These are phyloP conservation scores for Pterocles orientalis DNA, from an alignment of 2,113 vertebrate species.

Conservation along the genomic window DNA sequence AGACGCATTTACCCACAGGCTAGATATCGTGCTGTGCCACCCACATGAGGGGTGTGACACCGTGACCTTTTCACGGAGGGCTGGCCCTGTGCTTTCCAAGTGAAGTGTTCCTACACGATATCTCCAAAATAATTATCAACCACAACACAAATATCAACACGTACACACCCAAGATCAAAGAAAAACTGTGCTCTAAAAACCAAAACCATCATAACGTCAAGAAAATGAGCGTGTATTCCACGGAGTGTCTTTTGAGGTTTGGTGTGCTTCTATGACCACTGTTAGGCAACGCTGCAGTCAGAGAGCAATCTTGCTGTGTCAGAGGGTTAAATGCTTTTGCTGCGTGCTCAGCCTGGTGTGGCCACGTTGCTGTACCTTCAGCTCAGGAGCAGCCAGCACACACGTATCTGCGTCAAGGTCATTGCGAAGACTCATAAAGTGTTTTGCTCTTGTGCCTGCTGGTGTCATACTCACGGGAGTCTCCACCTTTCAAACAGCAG, in stretches of 20 bases:
- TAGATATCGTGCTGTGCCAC: fast-evolving
- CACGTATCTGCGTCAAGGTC: conserved; percentile 75
- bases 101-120: neutral
- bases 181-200: neutral
- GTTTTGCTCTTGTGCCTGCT: conserved; percentile 74
- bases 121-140: neutral
- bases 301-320: neutral
- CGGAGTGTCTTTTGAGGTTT: neutral
- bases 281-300: neutral
- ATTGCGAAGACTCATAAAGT: conserved; percentile 75
- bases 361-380: conserved; percentile 64
- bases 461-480: conserved; percentile 75
- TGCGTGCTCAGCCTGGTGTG: too few relatives aligned
- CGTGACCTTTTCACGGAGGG: neutral
- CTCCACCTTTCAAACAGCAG: conserved; percentile 70
- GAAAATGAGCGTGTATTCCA: neutral
- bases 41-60: neutral
- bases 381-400: conserved; percentile 78
- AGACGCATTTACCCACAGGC: neutral
- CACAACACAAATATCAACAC: neutral
- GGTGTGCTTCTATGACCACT: neutral
- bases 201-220: neutral
- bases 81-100: neutral
- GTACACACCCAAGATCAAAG: neutral
- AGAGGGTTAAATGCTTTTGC: neutral